Evolutionary conservation across 2,797 vertebrate species (phyloP), one percentile per base, ranked within the genome.

Genomic region (Lophotriccus pileatus): DNA sequence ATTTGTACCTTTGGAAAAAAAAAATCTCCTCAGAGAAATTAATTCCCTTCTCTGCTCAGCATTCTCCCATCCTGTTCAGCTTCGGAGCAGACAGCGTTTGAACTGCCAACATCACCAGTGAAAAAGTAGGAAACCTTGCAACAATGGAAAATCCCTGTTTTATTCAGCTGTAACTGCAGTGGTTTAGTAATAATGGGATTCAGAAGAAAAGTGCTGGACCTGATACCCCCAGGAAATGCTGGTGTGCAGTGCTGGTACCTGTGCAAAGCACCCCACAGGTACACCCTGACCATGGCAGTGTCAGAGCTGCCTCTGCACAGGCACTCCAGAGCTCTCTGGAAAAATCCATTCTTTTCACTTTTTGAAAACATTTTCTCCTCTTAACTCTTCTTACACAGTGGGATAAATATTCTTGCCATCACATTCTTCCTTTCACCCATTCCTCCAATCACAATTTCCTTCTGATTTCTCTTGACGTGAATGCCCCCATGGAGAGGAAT

Each of bases 1-100:
- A 84, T 84, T 64, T 91, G 82, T 74, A 84, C 73, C 56, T 95
- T 75, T 84, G 67, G 5, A 50, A 76, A 89, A 76, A 89, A 88
- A 84, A 84, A 88, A 50, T 59, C 37, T 83, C 37, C 50, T 83
- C 84, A 12, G 75, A 78, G 74, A 93, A 91, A 90, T 79, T 78
- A 92, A 86, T 84, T 95, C 59, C 37, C 44, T 27, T 78, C 0
- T 0, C 64, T 47, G 58, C 64, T 87, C 13, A 5, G 18, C 3
- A 1, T 62, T 93, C 80, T 86, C 59, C 76, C 19, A 25, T 52
- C 74, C 85, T 56, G 55, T 25, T 75, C 73, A 81, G 62, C 55
- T 85, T 55, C 69, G 9, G 23, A 90, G 43, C 64, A 89, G 84
- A 27, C 17, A 14, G 18, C 23, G 53, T 27, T 55, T 66, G 72